Conservation (phyloP, 2,888 invertebrate genomes). For the Amphiduros pacificus region DNA sequence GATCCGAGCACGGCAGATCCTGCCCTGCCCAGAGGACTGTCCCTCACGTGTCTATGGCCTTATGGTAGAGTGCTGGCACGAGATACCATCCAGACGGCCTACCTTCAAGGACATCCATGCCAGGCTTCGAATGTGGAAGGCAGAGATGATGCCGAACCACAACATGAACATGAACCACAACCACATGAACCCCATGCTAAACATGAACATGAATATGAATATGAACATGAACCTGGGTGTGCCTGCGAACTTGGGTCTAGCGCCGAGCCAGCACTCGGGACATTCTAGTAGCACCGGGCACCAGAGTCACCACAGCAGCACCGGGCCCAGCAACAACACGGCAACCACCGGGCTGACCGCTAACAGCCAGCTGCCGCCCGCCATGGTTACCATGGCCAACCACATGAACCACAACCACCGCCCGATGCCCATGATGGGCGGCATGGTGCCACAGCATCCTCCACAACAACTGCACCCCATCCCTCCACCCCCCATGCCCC, state of each 20-base stretch:
- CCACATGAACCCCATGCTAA: conserved; percentile 47
- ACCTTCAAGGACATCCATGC: conserved; percentile 88
- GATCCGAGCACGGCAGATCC: conserved; percentile 89
- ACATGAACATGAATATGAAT: too few species aligned
- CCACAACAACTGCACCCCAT: conserved; percentile 27
- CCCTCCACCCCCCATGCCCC: conserved; percentile 28
- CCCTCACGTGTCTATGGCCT: conserved; percentile 89
- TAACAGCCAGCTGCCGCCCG: neutral
- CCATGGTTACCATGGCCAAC: conserved; percentile 3
- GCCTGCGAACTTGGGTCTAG: neutral
- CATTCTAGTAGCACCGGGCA: conserved; percentile 18
- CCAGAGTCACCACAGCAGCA: conserved; percentile 26
- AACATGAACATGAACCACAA: conserved; percentile 40
- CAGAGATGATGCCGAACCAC: conserved; percentile 46
- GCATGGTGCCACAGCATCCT: conserved; percentile 7
- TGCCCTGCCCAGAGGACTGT: conserved; percentile 90
- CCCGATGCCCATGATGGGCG: conserved; percentile 11
- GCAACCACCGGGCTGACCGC: conserved; percentile 15
- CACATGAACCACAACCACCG: conserved; percentile 10
- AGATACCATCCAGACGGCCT: conserved; percentile 86
- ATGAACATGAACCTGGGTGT: conserved; percentile 25
- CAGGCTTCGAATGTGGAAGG: conserved; percentile 74
- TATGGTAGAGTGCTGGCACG: conserved; percentile 99
- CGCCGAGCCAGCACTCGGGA: conserved; percentile 29
- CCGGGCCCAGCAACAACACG: conserved; percentile 25